Evolutionary conservation across 2,797 vertebrate genomes (phyloP), one percentile per base, ranked within the genome.

Genomic region (Apogon talboti): DNA sequence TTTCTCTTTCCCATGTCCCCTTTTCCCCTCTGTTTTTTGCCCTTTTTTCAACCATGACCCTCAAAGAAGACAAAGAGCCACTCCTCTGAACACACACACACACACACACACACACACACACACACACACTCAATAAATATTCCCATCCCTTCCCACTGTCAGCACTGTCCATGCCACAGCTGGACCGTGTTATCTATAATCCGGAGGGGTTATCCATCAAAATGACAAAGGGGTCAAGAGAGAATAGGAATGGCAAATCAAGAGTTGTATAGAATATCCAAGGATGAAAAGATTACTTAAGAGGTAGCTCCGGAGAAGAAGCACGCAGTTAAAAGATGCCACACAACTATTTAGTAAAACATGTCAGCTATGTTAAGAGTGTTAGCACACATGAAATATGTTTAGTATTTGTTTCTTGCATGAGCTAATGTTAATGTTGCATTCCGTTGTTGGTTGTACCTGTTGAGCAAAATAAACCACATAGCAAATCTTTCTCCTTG

Each of bases 101-200:
- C 45, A 48, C 63, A 38, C 12, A 8, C 33, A 47, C n/a, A n/a
- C n/a, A 61, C 54, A 28, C 42, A 58, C 42, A 58, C 9, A 10
- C 43, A 58, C 45, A 48, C 63, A 38, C 12, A 8, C 33, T n/a
- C n/a, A n/a, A n/a, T n/a, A n/a, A 47, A 4, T 14, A 14, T 41
- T 52, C 63, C 46, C 41, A 66, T 59, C 40, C 54, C 52, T 69
- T 62, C 69, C 50, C 42, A 60, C 66, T 83, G 64, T 73, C 69
- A 51, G 67, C 46, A 13, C 49, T 21, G 6, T 72, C 57, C 50
- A 3, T 55, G 40, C 63, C 57, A 76, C 86, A 91, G 91, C 84
- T 89, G 83, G 84, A 74, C 62, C 64, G 50, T 48, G 82, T 92
- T 89, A 89, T 71, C 60, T 44, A 61, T 69, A 87, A 76, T 88